phyloP scores from a whole-genome alignment of 2,888 invertebrate species.

The Rhorus exstirpatorius region DNA sequence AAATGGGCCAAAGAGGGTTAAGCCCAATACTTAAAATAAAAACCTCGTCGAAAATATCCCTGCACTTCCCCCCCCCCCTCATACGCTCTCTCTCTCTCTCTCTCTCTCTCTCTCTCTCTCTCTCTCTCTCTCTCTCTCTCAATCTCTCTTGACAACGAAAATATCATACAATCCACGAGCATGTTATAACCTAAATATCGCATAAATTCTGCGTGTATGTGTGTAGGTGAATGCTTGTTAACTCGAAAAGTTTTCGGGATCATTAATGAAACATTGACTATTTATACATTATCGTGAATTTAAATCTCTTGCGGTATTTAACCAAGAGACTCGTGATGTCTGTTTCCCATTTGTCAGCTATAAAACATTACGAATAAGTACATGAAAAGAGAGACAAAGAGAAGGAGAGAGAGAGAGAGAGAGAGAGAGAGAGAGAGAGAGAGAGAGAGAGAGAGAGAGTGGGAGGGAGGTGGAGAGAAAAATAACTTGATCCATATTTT shows the following conservation, averaged over 20 bases:
- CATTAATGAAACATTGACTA: conserved; percentile 63
- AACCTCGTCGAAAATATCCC: conserved; percentile 58
- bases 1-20: conserved; percentile 82
- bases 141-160: conserved; percentile 16
- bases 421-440: conserved; percentile 2
- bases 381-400: background rate
- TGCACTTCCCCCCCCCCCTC: conserved; percentile 15
- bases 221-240: conserved; percentile 36
- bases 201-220: conserved; percentile 9
- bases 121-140: too few species aligned
- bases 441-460: background rate
- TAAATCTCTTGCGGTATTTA: conserved; percentile 39
- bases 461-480: background rate
- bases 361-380: conserved; percentile 44
- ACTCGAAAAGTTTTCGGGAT: conserved; percentile 40
- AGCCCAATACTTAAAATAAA: conserved; percentile 52
- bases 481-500: conserved; percentile 9
- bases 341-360: conserved; percentile 46
- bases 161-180: conserved; percentile 53
- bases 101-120: too few species aligned
- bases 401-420: background rate
- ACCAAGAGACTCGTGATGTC: conserved; percentile 45
- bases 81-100: too few species aligned
- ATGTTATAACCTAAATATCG: conserved; percentile 44
- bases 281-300: conserved; percentile 30